Base-by-base conservation (phyloP, 2,113 vertebrate genomes). In the Caranx melampygus region DNA sequence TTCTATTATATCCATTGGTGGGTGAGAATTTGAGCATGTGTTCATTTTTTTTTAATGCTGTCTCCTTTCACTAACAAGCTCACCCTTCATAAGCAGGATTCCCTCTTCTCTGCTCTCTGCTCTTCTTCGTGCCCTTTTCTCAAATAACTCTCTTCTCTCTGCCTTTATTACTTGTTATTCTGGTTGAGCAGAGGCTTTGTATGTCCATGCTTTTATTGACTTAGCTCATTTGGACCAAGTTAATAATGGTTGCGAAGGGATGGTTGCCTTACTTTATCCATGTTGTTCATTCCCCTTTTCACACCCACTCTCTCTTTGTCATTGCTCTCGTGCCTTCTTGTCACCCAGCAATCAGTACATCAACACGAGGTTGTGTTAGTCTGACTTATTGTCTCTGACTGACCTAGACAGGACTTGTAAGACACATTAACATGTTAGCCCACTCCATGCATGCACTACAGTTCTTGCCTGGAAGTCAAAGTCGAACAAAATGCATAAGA, bases 81-180 rank as follows among this genome's bases (percentile, higher is more conserved):
- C 70, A 84, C 81, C 67, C 63, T 85, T 86, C 54, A 26, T 26
- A 54, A 61, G 34, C 74, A 44, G 26, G 40, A 45, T 34, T 31
- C 57, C 16, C 67, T 49, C 60, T 59, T 54, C 73, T 51, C 12
- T 73, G 59, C 76, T 77, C 69, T 89, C 72, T 80, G 13, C 60
- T 79, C 71, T 51, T 26, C 59, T 54, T 31, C 5, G 55, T 49
- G 75, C 55, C 57, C 62, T 72, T 80, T 45, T 71, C 42, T 78
- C 42, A 45, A 75, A 78, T 67, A 70, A 65, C 69, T 71, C 54
- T 16, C 26, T 71, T 45, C 13, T 58, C 14, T 49, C 63, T 61
- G 57, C 37, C 75, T 76, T 67, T 45, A 76, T 86, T 61, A 69
- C 72, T 79, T 81, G 82, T 59, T 79, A 47, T 61, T 75, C 55